Evolutionary conservation across 1,140 invertebrate species (phyloP).

Genomic region (Penaeus indicus): DNA sequence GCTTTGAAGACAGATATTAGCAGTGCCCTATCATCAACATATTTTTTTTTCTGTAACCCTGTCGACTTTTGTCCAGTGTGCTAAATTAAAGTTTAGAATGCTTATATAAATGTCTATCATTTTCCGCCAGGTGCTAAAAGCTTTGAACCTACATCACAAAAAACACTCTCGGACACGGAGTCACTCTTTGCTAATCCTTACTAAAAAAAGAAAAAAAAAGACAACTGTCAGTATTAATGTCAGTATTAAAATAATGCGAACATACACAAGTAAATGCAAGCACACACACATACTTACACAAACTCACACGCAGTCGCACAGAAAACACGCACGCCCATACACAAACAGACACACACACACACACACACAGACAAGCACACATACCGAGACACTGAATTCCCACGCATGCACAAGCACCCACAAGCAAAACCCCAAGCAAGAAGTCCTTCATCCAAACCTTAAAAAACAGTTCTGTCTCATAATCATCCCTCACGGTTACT

Average conservation of each 20-base stretch:
- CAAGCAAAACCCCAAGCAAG: neutral
- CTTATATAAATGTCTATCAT: neutral
- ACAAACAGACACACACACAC: conserved; percentile 13
- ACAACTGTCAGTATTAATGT: no score
- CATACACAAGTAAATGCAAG: no score
- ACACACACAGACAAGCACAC: neutral
- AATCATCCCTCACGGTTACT: no score
- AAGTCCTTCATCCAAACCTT: neutral
- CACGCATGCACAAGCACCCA: neutral
- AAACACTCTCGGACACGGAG: neutral
- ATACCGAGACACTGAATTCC: neutral
- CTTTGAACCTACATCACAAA: neutral
- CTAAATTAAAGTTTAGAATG: conserved; percentile 16
- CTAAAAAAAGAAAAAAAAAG: no score
- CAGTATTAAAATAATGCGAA: no score
- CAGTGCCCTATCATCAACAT: no score
- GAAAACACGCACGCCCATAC: neutral
- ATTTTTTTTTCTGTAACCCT: neutral
- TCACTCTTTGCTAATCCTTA: no score
- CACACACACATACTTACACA: no score
- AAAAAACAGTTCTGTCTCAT: no score
- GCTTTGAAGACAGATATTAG: no score
- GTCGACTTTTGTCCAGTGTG: conserved; percentile 3
- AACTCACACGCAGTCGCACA: no score
- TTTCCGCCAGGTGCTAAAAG: neutral